Base-by-base conservation (phyloP, 1,140 invertebrate species). In the Dreissena rostriformis region DNA sequence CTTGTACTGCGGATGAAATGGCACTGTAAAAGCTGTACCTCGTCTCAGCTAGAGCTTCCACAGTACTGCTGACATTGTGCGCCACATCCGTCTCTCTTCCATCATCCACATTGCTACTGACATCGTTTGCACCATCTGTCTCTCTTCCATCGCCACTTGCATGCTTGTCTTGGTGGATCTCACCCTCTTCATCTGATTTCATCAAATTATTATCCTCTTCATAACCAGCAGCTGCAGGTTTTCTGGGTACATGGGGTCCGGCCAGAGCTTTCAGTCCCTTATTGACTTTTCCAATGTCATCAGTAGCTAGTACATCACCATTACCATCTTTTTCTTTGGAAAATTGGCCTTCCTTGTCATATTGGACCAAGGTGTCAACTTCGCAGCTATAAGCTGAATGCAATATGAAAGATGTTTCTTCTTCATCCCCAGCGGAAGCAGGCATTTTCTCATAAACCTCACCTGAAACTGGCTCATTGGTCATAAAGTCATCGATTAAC, bases 1-100 rank as follows among this genome's bases (percentile, higher is more conserved):
- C 63, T 39, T 78, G 26, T 8, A 78, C 61, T 49, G 75, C 75
- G 1, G 63, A 7, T 65, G 61, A 78, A 19, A 78, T 78, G 12
- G 61, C 65, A 67, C 19, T n/a, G 49, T 78, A 78, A 7, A 78
- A 17, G 24, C 67, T 78, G 57, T 65, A 51, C 66, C 75, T 78
- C 12, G 61, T 66, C 29, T 67, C 61, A 66, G 52, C 26, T 65
- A 78, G 57, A n/a, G 66, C 1, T 24, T 49, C 51, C 22, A 70
- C 17, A 55, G 57, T 61, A 12, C 57, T 61, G 12, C 17, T 61
- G 22, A n/a, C 17, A 61, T 4, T 2, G 1, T 28, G 15, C 19
- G 57, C 65, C 51, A 53, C 11, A 67, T 77, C 57, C 66, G 75
- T 63, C 7, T 63, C 61, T n/a, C 24, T n/a, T 26, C 19, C 19